phyloP scores from a whole-genome alignment of 2,888 invertebrate species.

The Apodemia mormo region DNA sequence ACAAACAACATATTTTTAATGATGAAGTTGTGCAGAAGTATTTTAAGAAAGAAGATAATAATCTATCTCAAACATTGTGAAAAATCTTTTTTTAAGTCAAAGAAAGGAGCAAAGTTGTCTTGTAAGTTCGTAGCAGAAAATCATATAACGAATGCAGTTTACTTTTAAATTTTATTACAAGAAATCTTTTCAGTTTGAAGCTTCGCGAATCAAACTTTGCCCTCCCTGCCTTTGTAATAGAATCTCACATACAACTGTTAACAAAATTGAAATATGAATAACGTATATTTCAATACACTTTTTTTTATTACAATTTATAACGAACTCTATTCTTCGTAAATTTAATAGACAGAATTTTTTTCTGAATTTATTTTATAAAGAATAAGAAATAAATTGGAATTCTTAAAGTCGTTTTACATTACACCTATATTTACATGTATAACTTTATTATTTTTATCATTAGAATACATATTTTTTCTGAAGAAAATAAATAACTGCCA shows the following conservation, averaged over 20 bases:
- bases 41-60: neutral
- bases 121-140: neutral
- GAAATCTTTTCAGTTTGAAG: neutral
- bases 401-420: too few species aligned
- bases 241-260: neutral
- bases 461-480: too few species aligned
- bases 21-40: neutral
- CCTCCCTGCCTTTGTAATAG: neutral
- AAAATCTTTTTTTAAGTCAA: neutral
- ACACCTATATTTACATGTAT: too few species aligned
- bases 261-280: neutral
- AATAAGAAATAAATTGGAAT: too few species aligned
- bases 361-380: too few species aligned
- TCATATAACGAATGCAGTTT: constrained; percentile 6
- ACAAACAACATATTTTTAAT: neutral
- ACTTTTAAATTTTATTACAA: neutral
- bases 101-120: neutral
- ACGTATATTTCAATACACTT: too few species aligned
- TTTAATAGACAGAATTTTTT: too few species aligned
- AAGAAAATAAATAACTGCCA: too few species aligned
- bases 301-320: too few species aligned
- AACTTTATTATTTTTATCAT: too few species aligned
- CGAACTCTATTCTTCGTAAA: too few species aligned
- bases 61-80: neutral
- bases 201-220: neutral